Conservation (phyloP, 2,113 vertebrate genomes). For the Arothron firmamentum region DNA sequence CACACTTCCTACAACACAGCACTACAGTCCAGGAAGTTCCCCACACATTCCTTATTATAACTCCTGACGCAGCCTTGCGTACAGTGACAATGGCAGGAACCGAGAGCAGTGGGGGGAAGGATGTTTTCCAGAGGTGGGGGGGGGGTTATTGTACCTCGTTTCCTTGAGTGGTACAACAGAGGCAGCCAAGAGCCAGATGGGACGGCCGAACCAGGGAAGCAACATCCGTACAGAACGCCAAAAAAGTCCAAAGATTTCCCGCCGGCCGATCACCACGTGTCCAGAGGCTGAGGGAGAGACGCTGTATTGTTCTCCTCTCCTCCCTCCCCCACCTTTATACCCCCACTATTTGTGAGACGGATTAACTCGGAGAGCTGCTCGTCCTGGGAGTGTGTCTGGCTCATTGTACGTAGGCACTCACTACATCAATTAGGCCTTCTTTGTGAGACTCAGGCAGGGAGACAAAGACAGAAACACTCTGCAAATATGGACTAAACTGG, state of each 20-base stretch:
- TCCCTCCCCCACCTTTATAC: constrained; percentile 12
- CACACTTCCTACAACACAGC: background rate
- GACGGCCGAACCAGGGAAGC: constrained; percentile 24
- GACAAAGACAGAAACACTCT: constrained; percentile 20
- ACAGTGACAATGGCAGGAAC: constrained; percentile 75
- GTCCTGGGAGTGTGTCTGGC: constrained; percentile 42
- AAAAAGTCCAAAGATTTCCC: constrained; percentile 51
- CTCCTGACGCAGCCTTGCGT: constrained; percentile 56
- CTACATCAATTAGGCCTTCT: constrained; percentile 33
- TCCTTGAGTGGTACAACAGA: constrained; percentile 56
- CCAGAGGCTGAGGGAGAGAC: constrained; percentile 25
- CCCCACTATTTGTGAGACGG: constrained; percentile 53
- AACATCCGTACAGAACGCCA: constrained; percentile 39
- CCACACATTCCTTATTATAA: constrained; percentile 57
- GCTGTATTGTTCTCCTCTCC: constrained; percentile 54
- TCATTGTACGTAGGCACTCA: constrained; percentile 23
- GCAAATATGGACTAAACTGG: constrained; percentile 31
- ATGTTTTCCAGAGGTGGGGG: constrained; percentile 49
- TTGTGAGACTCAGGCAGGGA: constrained; percentile 41
- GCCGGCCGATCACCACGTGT: constrained; percentile 53
- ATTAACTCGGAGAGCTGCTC: constrained; percentile 61
- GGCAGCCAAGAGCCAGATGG: constrained; percentile 46
- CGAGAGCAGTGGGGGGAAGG: constrained; percentile 48
- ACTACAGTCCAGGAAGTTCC: constrained; percentile 44
- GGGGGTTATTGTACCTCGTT: constrained; percentile 64